These are phyloP conservation scores for Ambastaia sidthimunki DNA, from an alignment of 2,797 vertebrate genomes.

Conservation along the genomic window DNA sequence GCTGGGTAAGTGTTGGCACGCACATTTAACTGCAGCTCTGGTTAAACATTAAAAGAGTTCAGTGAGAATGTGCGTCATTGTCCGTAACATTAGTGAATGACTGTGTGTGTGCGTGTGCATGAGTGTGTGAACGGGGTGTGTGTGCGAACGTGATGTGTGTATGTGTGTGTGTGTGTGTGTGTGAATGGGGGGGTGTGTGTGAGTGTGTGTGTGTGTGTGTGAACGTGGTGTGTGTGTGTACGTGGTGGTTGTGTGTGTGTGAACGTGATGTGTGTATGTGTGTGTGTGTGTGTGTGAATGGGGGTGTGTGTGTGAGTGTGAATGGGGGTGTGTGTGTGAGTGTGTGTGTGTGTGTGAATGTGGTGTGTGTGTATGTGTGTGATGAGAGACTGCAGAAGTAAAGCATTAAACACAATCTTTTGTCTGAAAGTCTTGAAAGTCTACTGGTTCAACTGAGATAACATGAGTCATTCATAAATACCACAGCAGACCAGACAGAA, in stretches of 20 bases:
- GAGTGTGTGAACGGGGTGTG: no score
- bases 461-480: background rate
- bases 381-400: background rate
- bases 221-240: no score
- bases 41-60: constrained; percentile 77
- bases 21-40: constrained; percentile 70
- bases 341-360: no score
- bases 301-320: no score
- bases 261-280: no score
- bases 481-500: constrained; percentile 1
- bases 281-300: no score
- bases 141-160: no score
- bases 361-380: no score
- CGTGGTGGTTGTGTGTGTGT: constrained; percentile 63
- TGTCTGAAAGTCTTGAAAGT: background rate
- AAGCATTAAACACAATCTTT: constrained; percentile 21
- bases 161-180: no score
- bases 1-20: constrained; percentile 67
- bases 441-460: constrained; percentile 17
- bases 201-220: constrained; percentile 59
- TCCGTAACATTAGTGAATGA: constrained; percentile 57
- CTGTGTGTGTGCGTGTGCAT: no score
- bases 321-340: no score
- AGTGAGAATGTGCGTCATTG: constrained; percentile 67
- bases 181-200: no score